These are phyloP conservation scores for Clarias macrocephalus DNA, from an alignment of 2,113 vertebrate species.

Conservation along the genomic window DNA sequence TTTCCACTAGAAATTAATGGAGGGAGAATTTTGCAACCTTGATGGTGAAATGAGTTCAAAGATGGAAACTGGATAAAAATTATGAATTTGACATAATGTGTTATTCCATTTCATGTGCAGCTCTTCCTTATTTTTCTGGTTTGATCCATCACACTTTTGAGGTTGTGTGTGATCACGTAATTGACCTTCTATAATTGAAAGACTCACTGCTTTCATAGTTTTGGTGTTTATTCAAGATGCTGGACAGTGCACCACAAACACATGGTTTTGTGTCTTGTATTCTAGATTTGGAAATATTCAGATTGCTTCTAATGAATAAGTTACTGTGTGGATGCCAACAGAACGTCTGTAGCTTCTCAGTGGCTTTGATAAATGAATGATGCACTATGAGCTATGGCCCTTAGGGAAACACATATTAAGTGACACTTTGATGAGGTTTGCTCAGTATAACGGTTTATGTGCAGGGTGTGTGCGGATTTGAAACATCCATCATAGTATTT, in stretches of 20 bases:
- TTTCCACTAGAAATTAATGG: not conserved
- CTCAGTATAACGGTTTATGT: constrained; percentile 3
- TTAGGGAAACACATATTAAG: constrained; percentile 50
- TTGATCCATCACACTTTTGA: not conserved
- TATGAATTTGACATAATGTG: not conserved
- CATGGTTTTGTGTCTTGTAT: constrained; percentile 14
- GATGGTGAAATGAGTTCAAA: not conserved
- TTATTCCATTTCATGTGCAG: not conserved
- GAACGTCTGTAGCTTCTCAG: constrained; percentile 39
- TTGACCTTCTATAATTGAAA: not conserved
- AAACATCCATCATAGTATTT: constrained; percentile 19
- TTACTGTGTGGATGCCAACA: constrained; percentile 12
- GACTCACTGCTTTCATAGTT: not conserved
- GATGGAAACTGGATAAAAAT: not conserved
- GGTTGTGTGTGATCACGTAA: not conserved
- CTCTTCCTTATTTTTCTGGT: not conserved
- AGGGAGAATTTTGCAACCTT: not conserved
- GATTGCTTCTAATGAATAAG: constrained; percentile 36
- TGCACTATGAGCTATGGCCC: constrained; percentile 52
- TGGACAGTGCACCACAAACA: not conserved
- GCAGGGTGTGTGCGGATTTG: constrained; percentile 19
- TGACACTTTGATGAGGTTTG: not conserved
- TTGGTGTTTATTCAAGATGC: not conserved
- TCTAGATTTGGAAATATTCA: constrained; percentile 51
- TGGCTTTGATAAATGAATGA: constrained; percentile 47